Evolutionary conservation across 1,140 invertebrate species (phyloP).

Genomic region (Pseudomyrmex dendroicus): DNA sequence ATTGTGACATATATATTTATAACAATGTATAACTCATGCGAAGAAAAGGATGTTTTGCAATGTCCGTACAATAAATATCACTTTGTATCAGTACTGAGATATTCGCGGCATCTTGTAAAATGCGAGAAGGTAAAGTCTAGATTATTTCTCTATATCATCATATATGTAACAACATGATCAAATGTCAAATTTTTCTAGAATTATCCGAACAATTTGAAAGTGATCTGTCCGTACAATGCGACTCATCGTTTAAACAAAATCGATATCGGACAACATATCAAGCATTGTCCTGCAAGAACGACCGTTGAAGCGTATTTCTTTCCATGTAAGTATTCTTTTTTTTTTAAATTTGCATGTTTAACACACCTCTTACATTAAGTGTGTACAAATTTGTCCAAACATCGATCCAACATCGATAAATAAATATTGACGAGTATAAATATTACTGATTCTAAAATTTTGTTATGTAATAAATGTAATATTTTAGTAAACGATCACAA

Average conservation of each 20-base stretch:
- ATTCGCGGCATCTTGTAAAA: slow-evolving; percentile 80
- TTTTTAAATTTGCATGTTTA: not conserved
- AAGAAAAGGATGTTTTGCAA: not conserved
- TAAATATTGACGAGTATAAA: too few relatives aligned
- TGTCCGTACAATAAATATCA: slow-evolving; percentile 81
- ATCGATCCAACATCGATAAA: not conserved
- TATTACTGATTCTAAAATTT: too few relatives aligned
- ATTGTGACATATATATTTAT: too few relatives aligned
- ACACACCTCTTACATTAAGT: not conserved
- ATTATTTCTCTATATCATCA: not conserved
- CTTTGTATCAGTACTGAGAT: slow-evolving; percentile 71
- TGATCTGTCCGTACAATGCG: slow-evolving; percentile 79
- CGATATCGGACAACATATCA: slow-evolving; percentile 76
- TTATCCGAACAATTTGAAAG: slow-evolving; percentile 76
- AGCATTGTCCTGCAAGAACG: slow-evolving; percentile 67
- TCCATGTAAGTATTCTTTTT: slow-evolving; percentile 40
- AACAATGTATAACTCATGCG: slow-evolving; percentile 18
- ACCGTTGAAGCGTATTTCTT: slow-evolving; percentile 49
- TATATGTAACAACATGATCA: not conserved
- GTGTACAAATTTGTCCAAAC: not conserved
- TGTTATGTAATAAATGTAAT: too few relatives aligned
- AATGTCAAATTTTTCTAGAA: slow-evolving; percentile 71
- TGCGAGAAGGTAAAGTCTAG: slow-evolving; percentile 80
- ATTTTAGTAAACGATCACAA: too few relatives aligned
- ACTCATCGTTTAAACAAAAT: slow-evolving; percentile 77